These are phyloP conservation scores for Caranx melampygus DNA, from an alignment of 2,113 vertebrate species.

Conservation along the genomic window DNA sequence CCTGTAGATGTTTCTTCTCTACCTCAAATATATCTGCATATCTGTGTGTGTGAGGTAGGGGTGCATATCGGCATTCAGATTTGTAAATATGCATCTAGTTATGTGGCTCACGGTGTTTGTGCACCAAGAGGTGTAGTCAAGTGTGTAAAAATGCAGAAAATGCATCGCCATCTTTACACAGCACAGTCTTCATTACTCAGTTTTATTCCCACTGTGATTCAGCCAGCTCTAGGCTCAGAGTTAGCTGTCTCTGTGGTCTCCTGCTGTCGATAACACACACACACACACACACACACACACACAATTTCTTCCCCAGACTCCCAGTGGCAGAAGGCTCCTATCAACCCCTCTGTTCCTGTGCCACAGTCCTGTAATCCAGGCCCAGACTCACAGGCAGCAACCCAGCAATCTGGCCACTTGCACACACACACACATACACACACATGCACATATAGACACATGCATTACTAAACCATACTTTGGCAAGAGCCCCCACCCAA, in stretches of 20 bases:
- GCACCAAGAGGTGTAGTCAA: slow-evolving; percentile 5
- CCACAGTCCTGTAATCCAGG: slow-evolving; percentile 67
- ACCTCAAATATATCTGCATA: neutral
- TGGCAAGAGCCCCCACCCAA: slow-evolving; percentile 11
- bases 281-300: slow-evolving; percentile 24
- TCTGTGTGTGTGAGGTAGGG: neutral
- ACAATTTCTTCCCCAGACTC: slow-evolving; percentile 33
- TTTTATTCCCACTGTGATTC: slow-evolving; percentile 41
- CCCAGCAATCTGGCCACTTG: slow-evolving; percentile 64
- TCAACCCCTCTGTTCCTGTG: slow-evolving; percentile 43
- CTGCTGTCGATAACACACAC: slow-evolving; percentile 41
- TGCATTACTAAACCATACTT: slow-evolving; percentile 16
- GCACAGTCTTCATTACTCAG: slow-evolving; percentile 24
- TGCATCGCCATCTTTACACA: slow-evolving; percentile 12
- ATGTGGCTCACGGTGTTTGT: slow-evolving; percentile 7
- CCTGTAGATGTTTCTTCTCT: slow-evolving; percentile 31
- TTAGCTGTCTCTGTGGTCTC: slow-evolving; percentile 41
- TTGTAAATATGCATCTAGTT: slow-evolving; percentile 41
- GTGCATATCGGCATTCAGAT: neutral
- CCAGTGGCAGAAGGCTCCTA: slow-evolving; percentile 61
- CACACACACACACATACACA: slow-evolving; percentile 8
- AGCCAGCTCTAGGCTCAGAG: slow-evolving; percentile 33
- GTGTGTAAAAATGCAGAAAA: neutral
- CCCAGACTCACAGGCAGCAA: slow-evolving; percentile 50
- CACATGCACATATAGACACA: slow-evolving; percentile 11